These are phyloP conservation scores for Bhutanitis thaidina DNA, from an alignment of 2,888 invertebrate genomes.

Conservation along the genomic window DNA sequence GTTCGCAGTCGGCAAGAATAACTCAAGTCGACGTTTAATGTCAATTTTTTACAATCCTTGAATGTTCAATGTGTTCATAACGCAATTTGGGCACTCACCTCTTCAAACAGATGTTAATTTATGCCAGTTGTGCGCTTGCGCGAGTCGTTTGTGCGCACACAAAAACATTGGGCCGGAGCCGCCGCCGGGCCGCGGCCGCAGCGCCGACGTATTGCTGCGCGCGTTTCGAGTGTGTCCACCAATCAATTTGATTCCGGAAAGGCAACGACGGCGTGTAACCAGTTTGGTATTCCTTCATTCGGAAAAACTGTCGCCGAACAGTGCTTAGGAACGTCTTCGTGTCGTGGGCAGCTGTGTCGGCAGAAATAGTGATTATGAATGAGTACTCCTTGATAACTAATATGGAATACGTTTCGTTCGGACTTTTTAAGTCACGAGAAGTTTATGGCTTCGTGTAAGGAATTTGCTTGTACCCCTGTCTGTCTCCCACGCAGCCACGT, in stretches of 20 bases:
- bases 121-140: not conserved
- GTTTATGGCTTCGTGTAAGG: no score
- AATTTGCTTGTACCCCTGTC: no score
- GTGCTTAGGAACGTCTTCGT: not conserved
- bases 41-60: no score
- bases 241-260: slow-evolving; percentile 6
- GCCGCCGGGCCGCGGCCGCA: not conserved
- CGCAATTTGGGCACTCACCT: no score
- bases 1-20: no score
- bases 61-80: no score
- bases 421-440: no score
- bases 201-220: not conserved
- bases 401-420: no score
- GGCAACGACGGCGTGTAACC: slow-evolving; percentile 7
- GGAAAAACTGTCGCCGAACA: slow-evolving; percentile 1
- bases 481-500: no score
- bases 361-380: no score
- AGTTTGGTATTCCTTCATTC: slow-evolving; percentile 5
- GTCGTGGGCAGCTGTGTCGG: not conserved
- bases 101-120: not conserved
- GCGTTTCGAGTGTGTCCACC: not conserved
- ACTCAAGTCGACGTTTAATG: no score
- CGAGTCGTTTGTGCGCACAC: not conserved
- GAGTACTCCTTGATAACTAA: no score
- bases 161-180: not conserved